These are phyloP conservation scores for Bombyx mandarina DNA, from an alignment of 1,140 invertebrate species.

Conservation along the genomic window DNA sequence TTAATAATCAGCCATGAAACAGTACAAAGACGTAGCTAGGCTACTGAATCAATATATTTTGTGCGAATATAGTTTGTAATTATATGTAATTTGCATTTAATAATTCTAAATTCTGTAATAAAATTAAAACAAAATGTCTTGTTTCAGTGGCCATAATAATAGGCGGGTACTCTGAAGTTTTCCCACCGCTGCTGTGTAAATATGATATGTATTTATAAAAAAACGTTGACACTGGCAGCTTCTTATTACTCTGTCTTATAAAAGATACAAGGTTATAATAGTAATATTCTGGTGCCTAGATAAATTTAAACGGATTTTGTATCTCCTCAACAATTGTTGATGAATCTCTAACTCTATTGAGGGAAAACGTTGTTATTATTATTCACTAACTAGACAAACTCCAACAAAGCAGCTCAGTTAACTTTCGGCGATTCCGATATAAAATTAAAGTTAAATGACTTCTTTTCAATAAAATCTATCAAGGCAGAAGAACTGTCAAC, in stretches of 20 bases:
- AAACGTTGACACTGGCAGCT: slow-evolving; percentile 39
- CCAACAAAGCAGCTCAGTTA: too few relatives aligned
- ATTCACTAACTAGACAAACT: too few relatives aligned
- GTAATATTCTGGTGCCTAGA: too few relatives aligned
- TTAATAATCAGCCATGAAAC: slow-evolving; percentile 11
- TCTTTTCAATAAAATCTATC: too few relatives aligned
- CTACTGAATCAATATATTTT: slow-evolving; percentile 17
- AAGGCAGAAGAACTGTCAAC: too few relatives aligned
- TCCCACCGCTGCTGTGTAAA: slow-evolving; percentile 61
- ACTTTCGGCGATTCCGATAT: too few relatives aligned
- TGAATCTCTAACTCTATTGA: too few relatives aligned
- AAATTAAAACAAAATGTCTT: slow-evolving; percentile 17
- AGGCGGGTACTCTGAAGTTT: slow-evolving; percentile 49
- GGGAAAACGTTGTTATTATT: too few relatives aligned
- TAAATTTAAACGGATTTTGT: too few relatives aligned
- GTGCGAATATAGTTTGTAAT: slow-evolving; percentile 1
- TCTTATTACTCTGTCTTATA: slow-evolving; percentile 6
- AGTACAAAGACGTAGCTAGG: slow-evolving; percentile 24
- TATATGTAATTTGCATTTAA: slow-evolving; percentile 1
- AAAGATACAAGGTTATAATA: too few relatives aligned
- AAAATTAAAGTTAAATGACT: too few relatives aligned
- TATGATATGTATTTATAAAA: slow-evolving; percentile 21
- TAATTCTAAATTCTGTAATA: slow-evolving; percentile 1
- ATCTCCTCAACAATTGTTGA: too few relatives aligned
- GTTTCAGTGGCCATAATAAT: slow-evolving; percentile 20